These are phyloP conservation scores for Catharus fuscescens DNA, from an alignment of 2,113 vertebrate genomes.

Conservation along the genomic window DNA sequence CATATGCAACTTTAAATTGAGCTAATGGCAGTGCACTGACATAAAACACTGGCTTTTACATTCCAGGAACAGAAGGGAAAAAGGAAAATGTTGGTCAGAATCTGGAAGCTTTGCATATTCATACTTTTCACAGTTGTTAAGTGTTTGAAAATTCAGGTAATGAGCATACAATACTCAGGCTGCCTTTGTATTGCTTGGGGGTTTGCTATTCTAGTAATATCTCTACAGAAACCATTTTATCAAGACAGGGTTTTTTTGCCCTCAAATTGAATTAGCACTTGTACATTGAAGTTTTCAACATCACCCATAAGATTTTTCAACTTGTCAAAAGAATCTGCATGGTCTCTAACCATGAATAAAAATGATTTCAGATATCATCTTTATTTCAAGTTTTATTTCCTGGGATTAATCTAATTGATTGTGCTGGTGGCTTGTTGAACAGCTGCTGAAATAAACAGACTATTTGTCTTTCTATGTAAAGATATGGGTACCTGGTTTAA, in stretches of 20 bases:
- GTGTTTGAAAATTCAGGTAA: slow-evolving; percentile 70
- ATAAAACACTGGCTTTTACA: neutral
- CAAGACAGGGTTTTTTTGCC: slow-evolving; percentile 2
- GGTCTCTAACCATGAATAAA: slow-evolving; percentile 79
- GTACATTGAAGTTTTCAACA: slow-evolving; percentile 75
- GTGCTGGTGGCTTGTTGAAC: slow-evolving; percentile 53
- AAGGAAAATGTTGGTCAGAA: slow-evolving; percentile 6
- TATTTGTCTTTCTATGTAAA: slow-evolving; percentile 38
- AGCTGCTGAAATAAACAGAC: slow-evolving; percentile 61
- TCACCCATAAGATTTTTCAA: slow-evolving; percentile 77
- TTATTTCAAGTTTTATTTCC: slow-evolving; percentile 72
- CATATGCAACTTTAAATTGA: neutral
- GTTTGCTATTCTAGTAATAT: slow-evolving; percentile 63
- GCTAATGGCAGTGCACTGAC: neutral
- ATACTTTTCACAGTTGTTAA: slow-evolving; percentile 63
- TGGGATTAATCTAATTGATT: slow-evolving; percentile 77
- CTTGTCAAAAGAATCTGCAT: slow-evolving; percentile 73
- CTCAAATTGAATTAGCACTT: slow-evolving; percentile 70
- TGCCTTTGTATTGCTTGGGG: slow-evolving; percentile 70
- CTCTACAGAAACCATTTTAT: slow-evolving; percentile 59
- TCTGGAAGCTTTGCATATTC: slow-evolving; percentile 71
- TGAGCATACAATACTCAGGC: slow-evolving; percentile 63
- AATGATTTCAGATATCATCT: slow-evolving; percentile 76
- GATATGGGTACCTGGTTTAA: neutral
- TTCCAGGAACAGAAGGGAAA: neutral